Evolutionary conservation across 1,140 invertebrate genomes (phyloP).

Genomic region (Drosophila kepulauana): DNA sequence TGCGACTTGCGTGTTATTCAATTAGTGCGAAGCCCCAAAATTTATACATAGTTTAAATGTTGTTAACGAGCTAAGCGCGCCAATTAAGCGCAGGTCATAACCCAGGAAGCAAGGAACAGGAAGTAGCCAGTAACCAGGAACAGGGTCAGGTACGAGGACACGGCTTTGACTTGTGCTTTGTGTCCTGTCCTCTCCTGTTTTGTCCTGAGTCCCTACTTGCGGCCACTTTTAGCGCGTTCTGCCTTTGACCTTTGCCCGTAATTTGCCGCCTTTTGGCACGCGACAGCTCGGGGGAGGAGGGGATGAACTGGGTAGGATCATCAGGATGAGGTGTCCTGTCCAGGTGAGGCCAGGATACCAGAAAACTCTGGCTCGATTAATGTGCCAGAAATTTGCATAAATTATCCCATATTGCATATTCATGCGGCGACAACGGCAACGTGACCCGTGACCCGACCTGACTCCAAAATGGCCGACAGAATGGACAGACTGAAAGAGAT

Average conservation of each 20-base stretch:
- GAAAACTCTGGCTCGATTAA: constrained; percentile 79
- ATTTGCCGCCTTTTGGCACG: constrained; percentile 76
- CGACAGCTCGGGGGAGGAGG: constrained; percentile 7
- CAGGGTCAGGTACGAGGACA: constrained; percentile 16
- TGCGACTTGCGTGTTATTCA: constrained; percentile 58
- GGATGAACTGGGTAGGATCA: no score
- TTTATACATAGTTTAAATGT: constrained; percentile 76
- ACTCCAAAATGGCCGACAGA: constrained; percentile 43
- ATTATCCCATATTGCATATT: constrained; percentile 85
- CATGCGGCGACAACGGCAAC: constrained; percentile 64
- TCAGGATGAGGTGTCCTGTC: not conserved
- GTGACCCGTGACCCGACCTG: constrained; percentile 75
- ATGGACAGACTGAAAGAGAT: constrained; percentile 14
- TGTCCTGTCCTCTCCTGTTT: constrained; percentile 41
- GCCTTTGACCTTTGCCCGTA: constrained; percentile 66
- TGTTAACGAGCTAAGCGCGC: constrained; percentile 81
- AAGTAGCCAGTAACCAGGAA: not conserved
- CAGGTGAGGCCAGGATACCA: constrained; percentile 1
- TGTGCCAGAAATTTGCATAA: constrained; percentile 84
- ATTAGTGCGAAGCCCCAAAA: constrained; percentile 65
- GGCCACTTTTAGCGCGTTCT: constrained; percentile 36
- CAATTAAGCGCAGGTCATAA: constrained; percentile 65
- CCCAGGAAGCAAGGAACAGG: constrained; percentile 6
- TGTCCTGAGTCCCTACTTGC: constrained; percentile 59
- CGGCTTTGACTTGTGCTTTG: constrained; percentile 18